These are phyloP conservation scores for Aphis craccivora DNA, from an alignment of 1,140 invertebrate genomes.

Conservation along the genomic window DNA sequence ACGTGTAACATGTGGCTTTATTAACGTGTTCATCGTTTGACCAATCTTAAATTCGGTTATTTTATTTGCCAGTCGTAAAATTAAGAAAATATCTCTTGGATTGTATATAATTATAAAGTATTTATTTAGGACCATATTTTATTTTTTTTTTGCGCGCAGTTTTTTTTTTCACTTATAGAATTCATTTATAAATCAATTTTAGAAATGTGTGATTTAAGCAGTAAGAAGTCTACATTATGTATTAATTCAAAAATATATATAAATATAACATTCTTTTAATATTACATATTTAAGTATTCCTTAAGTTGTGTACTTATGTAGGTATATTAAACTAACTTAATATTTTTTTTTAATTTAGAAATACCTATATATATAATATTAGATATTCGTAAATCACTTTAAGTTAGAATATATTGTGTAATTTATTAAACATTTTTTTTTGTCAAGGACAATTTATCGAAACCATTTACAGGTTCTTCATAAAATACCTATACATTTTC, in stretches of 20 bases:
- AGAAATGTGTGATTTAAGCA: not conserved
- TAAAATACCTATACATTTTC: not conserved
- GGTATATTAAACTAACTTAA: not conserved
- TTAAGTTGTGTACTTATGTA: not conserved
- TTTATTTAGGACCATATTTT: not conserved
- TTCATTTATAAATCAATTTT: not conserved
- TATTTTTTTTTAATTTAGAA: not conserved
- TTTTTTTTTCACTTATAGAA: too few species aligned
- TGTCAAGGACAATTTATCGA: conserved; percentile 11
- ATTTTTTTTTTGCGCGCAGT: too few species aligned
- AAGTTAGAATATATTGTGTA: not conserved
- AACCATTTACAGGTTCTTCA: not conserved
- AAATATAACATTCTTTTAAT: not conserved
- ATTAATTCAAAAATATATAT: not conserved
- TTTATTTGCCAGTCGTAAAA: not conserved
- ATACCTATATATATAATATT: not conserved
- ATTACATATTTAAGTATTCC: not conserved
- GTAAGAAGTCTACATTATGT: not conserved
- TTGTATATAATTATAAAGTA: not conserved
- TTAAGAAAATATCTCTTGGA: not conserved
- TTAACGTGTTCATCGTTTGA: not conserved
- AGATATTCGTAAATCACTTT: not conserved
- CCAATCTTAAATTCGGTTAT: conserved; percentile 6
- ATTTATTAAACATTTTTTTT: conserved; percentile 7
- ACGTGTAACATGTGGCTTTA: conserved; percentile 44